These are phyloP conservation scores for Enteromius anoplus DNA, from an alignment of 2,797 vertebrate genomes.

Conservation along the genomic window DNA sequence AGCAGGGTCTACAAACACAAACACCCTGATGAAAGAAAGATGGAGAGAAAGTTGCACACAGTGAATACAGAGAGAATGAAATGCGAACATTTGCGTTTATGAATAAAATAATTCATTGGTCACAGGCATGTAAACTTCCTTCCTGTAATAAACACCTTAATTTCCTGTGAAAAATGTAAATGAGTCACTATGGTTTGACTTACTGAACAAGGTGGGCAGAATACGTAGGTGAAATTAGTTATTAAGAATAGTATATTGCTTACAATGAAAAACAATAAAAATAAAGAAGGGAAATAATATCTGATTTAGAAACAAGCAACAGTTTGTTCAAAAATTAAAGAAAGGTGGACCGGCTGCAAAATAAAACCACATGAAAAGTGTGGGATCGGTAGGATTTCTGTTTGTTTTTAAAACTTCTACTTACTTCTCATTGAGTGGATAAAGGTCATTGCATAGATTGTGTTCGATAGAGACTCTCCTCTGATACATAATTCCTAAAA, in stretches of 20 bases:
- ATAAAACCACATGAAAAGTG: not conserved
- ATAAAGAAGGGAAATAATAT: not conserved
- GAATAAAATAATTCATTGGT: not conserved
- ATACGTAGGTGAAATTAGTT: not conserved
- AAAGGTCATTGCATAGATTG: conserved; percentile 72
- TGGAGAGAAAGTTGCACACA: not conserved
- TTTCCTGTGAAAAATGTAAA: not conserved
- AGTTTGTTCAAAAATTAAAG: not conserved
- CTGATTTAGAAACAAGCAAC: not conserved
- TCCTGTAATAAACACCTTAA: not conserved
- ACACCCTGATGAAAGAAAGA: conserved; percentile 77
- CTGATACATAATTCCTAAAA: conserved; percentile 79
- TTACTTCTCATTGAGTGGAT: conserved; percentile 81
- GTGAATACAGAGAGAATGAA: not conserved
- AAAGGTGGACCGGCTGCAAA: not conserved
- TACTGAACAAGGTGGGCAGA: not conserved
- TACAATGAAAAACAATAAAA: not conserved
- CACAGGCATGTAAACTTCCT: not conserved
- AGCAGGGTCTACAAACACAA: conserved; percentile 85
- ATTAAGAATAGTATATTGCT: not conserved
- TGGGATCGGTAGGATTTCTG: not conserved
- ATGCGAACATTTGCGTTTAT: not conserved
- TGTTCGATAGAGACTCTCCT: conserved; percentile 81
- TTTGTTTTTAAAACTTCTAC: conserved; percentile 27
- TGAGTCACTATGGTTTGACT: not conserved